phyloP scores from a whole-genome alignment of 2,113 vertebrate genomes.

The Callaeas wilsoni region DNA sequence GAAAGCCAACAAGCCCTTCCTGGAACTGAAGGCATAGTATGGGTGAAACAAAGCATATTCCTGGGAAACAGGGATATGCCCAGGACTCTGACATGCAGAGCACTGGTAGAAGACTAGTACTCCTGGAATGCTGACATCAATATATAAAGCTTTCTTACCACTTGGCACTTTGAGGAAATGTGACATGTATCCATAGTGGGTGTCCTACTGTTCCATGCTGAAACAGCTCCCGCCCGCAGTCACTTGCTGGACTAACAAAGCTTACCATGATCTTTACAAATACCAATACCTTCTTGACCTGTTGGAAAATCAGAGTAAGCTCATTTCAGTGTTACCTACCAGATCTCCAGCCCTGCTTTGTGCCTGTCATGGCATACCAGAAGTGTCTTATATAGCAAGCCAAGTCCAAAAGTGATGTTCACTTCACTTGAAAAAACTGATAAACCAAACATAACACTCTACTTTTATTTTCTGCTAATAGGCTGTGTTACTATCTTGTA shows the following conservation, averaged over 20 bases:
- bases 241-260: neutral
- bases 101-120: neutral
- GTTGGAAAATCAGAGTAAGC: neutral
- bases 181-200: neutral
- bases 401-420: neutral
- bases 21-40: neutral
- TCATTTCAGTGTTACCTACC: neutral
- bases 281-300: neutral
- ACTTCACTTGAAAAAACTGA: neutral
- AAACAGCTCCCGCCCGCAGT: neutral
- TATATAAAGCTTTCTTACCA: neutral
- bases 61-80: neutral
- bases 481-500: neutral
- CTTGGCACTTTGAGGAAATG: neutral
- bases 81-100: neutral
- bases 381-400: neutral
- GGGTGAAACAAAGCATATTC: neutral
- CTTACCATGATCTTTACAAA: neutral
- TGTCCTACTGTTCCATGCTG: neutral
- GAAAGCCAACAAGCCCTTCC: neutral
- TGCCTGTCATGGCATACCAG: no score
- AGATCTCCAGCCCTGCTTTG: neutral
- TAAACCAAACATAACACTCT: neutral
- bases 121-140: neutral
- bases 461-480: neutral